A percentile compares a stretch with the other conserved stretches of the same genome.
Evolutionary conservation across 92 coral and sea anemone genomes (phyloP).

Genomic region (Diadumene lineata): DNA sequence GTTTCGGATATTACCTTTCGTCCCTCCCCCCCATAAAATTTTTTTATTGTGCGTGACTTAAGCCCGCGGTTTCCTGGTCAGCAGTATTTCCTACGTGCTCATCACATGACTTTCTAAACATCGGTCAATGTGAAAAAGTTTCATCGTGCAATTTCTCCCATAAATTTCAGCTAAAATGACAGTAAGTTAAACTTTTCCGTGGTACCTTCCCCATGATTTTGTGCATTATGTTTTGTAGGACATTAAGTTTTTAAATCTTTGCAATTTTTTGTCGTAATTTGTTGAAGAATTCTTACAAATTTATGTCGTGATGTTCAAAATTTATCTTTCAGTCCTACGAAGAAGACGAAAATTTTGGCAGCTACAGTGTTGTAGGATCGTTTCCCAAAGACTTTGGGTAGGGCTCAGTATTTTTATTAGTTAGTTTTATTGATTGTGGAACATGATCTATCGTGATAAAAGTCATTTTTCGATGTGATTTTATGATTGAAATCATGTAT

Average conservation of each 20-base stretch:
- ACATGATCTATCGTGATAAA: background rate
- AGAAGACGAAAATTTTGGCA: slow-evolving; percentile 93
- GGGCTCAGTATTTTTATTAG: slow-evolving; percentile 11
- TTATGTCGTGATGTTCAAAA: background rate
- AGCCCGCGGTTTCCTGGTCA: slow-evolving; percentile 4
- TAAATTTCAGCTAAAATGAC: slow-evolving; percentile 9
- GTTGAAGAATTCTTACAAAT: too few species aligned
- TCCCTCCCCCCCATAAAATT: background rate
- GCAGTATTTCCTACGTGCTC: slow-evolving; percentile 23
- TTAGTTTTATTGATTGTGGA: background rate
- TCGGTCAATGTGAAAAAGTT: slow-evolving; percentile 10
- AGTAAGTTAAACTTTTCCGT: slow-evolving; percentile 5
- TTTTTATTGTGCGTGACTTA: background rate
- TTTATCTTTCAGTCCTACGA: slow-evolving; percentile 68
- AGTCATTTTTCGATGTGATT: background rate
- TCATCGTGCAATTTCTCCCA: background rate
- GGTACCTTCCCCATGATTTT: background rate
- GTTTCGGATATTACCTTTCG: background rate
- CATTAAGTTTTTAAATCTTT: too few species aligned
- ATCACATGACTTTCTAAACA: slow-evolving; percentile 20
- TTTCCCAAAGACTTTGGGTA: slow-evolving; percentile 98
- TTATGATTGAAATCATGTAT: too few species aligned
- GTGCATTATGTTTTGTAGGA: too few species aligned
- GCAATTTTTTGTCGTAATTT: too few species aligned
- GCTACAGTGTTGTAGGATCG: slow-evolving; percentile 95